Conservation (phyloP, 2,888 invertebrate species). For the Congeria kusceri region DNA sequence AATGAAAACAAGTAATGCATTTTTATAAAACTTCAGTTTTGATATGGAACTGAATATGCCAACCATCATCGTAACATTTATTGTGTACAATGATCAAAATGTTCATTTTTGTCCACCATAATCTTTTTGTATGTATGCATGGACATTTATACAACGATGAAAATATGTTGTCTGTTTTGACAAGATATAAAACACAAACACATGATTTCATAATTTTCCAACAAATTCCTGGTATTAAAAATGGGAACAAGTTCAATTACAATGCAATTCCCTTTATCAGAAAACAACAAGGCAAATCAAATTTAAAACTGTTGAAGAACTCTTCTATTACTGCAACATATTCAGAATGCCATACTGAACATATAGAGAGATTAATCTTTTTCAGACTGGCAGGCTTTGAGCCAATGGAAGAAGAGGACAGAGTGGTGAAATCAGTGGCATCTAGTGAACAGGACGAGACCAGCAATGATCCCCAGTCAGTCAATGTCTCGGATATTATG, state of each 20-base stretch:
- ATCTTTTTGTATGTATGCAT: background rate
- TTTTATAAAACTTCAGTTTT: too few relatives aligned
- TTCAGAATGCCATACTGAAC: background rate
- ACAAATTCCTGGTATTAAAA: too few relatives aligned
- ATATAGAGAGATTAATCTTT: conserved; percentile 3
- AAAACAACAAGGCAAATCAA: too few relatives aligned
- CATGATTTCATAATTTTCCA: too few relatives aligned
- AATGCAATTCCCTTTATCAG: too few relatives aligned
- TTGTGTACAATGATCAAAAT: background rate
- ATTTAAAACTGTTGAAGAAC: too few relatives aligned
- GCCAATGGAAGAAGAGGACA: conserved; percentile 69
- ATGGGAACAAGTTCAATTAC: too few relatives aligned
- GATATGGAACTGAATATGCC: too few relatives aligned
- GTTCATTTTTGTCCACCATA: background rate
- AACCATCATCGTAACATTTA: conserved; percentile 22
- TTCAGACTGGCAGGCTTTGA: conserved; percentile 65
- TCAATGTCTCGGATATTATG: conserved; percentile 76
- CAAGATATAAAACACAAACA: too few relatives aligned
- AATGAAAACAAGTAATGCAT: conserved; percentile 69
- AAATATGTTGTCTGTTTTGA: too few relatives aligned
- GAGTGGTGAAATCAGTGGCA: conserved; percentile 67
- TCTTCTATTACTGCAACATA: too few relatives aligned
- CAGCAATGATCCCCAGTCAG: conserved; percentile 75
- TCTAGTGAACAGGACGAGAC: conserved; percentile 75
- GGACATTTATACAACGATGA: too few relatives aligned